These are phyloP conservation scores for Lissocephala sabroskyi DNA, from an alignment of 2,888 invertebrate species.

Conservation along the genomic window DNA sequence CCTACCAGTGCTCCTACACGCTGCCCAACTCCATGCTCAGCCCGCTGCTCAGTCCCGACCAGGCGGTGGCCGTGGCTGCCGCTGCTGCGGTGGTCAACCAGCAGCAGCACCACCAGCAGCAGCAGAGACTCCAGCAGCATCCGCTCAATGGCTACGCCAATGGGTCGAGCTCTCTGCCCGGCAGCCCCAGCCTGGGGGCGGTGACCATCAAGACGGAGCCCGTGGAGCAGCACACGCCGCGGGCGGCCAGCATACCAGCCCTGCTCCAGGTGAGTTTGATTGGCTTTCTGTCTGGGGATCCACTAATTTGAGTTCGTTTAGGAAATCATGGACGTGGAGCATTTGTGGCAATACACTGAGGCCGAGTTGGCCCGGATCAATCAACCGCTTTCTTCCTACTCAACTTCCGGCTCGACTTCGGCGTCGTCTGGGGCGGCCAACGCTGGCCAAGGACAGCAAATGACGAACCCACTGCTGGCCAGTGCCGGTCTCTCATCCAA, in stretches of 20 bases:
- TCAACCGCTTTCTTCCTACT: conserved; percentile 64
- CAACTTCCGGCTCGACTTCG: conserved; percentile 46
- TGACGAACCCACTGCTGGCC: conserved; percentile 75
- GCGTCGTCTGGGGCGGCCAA: conserved; percentile 48
- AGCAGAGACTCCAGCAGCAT: conserved; percentile 40
- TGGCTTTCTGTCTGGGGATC: neutral
- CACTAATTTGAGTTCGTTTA: conserved; percentile 65
- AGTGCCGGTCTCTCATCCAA: conserved; percentile 73
- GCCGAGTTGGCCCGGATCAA: conserved; percentile 81
- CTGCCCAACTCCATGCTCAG: conserved; percentile 81
- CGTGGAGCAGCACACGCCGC: conserved; percentile 36
- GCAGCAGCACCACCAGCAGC: conserved; percentile 41
- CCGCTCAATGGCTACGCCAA: conserved; percentile 42
- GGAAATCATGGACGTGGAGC: conserved; percentile 97
- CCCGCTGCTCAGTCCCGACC: conserved; percentile 73
- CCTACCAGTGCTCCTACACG: conserved; percentile 95
- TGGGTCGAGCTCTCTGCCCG: conserved; percentile 39
- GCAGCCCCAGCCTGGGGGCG: conserved; percentile 67
- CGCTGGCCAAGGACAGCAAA: conserved; percentile 67
- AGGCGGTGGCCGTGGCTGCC: conserved; percentile 45
- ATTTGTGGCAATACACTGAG: conserved; percentile 95
- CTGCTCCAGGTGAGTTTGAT: conserved; percentile 77
- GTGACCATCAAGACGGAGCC: conserved; percentile 75
- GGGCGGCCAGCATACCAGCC: conserved; percentile 75
- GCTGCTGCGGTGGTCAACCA: conserved; percentile 35